These are phyloP conservation scores for Melospiza melodia DNA, from an alignment of 2,113 vertebrate genomes.

Conservation along the genomic window DNA sequence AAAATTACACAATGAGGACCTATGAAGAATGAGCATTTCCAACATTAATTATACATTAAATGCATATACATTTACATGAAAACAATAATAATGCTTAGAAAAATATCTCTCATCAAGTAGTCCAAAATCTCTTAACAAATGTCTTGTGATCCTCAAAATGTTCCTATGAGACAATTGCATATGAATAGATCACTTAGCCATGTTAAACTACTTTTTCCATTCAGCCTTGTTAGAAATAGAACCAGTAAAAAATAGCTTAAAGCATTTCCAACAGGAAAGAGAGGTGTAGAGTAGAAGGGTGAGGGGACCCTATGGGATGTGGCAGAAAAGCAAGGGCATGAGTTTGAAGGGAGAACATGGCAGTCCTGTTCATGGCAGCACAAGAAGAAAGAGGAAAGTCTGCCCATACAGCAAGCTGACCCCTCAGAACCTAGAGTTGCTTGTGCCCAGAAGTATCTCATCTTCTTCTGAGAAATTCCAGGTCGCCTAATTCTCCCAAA, in stretches of 20 bases:
- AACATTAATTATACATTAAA: neutral
- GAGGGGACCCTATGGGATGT: accelerated
- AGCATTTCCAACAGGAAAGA: neutral
- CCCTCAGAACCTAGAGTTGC: neutral
- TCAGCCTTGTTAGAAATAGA: neutral
- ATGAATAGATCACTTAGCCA: neutral
- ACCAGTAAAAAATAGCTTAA: neutral
- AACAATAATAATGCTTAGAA: neutral
- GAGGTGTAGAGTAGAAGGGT: accelerated
- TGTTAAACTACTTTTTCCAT: neutral
- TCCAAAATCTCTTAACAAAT: neutral
- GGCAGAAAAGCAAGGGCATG: neutral
- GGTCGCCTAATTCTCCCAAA: neutral
- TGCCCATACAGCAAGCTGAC: neutral
- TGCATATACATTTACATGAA: neutral
- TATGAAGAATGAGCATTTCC: neutral
- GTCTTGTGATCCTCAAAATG: neutral
- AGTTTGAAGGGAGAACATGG: neutral
- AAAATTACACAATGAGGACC: neutral
- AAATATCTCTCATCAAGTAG: neutral
- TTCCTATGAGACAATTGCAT: neutral
- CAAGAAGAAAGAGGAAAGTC: neutral
- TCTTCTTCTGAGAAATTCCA: neutral
- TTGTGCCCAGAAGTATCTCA: neutral
- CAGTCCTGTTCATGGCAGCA: neutral